Evolutionary conservation across 2,888 invertebrate genomes (phyloP), one percentile per base, ranked within the genome.

Genomic region (Heteromyza rotundicornis): DNA sequence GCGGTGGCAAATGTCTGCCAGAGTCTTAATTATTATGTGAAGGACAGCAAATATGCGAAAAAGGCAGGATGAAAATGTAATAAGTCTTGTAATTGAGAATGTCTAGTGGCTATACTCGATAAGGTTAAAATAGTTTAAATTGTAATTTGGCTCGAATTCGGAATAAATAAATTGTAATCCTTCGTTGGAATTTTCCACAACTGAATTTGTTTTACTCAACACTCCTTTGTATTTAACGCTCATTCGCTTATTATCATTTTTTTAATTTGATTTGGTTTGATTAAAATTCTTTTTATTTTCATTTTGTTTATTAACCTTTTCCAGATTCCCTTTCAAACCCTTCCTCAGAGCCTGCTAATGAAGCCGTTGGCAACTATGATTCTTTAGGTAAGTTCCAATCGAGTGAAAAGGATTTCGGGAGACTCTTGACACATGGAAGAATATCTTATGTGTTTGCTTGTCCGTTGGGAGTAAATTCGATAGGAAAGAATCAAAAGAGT

Each of bases 1-100:
- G 73, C 75, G 47, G 44, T 80, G 56, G 77, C 77, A 1, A 79
- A 75, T 64, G 80, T 81, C 1, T 78, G 73, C 35, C 60, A 63
- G 14, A 60, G 68, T 23, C 61, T 73, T 0, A 64, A 66, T 17
- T 60, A 66, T 36, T 64, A 70, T 24, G 70, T 57, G 17, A 70
- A 64, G 44, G 60, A 65, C n/a, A 70, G 66, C 20, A 70, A 69
- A 27, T 32, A 8, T 12, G 12, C 12, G 32, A 32, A 32, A 32
- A 32, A 12, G 32, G 32, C 32, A 5, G 12, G 12, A 32, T 32
- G n/a, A n/a, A n/a, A n/a, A n/a, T n/a, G n/a, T n/a, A n/a, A n/a
- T n/a, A n/a, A n/a, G n/a, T n/a, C n/a, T n/a, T n/a, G n/a, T n/a
- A n/a, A n/a, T n/a, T n/a, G n/a, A n/a, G n/a, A n/a, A n/a, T n/a